These are phyloP conservation scores for Stercorarius parasiticus DNA, from an alignment of 2,113 vertebrate species.

Conservation along the genomic window DNA sequence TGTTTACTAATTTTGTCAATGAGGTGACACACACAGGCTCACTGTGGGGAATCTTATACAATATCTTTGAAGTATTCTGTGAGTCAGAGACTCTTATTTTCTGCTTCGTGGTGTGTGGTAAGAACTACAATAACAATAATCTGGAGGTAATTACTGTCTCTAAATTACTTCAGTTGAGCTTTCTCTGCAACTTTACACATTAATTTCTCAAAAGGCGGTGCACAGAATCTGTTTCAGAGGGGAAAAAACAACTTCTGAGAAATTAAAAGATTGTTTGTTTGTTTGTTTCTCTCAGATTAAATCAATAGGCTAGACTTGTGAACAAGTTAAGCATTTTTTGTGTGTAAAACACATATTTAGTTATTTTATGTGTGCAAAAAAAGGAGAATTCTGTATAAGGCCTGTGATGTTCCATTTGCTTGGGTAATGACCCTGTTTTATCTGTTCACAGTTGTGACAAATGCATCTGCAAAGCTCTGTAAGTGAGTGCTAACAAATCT, in stretches of 20 bases:
- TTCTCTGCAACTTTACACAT: slow-evolving; percentile 7
- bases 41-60: slow-evolving; percentile 15
- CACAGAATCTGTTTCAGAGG: neutral
- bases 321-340: neutral
- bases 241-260: neutral
- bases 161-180: slow-evolving; percentile 40
- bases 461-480: neutral
- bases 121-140: slow-evolving; percentile 43
- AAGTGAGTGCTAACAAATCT: neutral
- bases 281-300: neutral
- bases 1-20: neutral
- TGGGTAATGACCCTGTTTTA: neutral
- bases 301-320: neutral
- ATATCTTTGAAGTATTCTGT: neutral
- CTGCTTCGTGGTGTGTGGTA: neutral
- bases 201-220: neutral
- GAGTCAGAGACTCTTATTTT: slow-evolving; percentile 45
- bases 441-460: neutral
- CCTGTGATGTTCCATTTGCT: neutral
- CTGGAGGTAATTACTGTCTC: slow-evolving; percentile 36
- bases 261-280: neutral
- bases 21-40: neutral
- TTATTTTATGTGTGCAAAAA: neutral
- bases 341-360: neutral
- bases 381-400: neutral